Conservation (phyloP, 1,140 invertebrate genomes). For the Maconellicoccus hirsutus region DNA sequence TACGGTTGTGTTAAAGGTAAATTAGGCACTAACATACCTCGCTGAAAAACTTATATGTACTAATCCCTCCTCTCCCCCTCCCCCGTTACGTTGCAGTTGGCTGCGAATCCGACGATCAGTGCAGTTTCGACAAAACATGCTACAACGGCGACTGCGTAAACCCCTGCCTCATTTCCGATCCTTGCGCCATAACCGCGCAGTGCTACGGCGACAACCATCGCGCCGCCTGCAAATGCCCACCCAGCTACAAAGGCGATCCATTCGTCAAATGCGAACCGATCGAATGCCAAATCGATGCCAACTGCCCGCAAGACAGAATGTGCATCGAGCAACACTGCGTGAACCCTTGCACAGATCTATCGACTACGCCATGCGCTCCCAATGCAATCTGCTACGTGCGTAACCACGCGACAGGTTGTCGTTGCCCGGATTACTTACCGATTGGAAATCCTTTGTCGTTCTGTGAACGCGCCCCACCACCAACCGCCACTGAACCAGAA, state of each 20-base stretch:
- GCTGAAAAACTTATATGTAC: neutral
- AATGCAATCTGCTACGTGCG: slow-evolving; percentile 66
- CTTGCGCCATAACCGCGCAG: slow-evolving; percentile 68
- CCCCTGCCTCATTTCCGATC: slow-evolving; percentile 61
- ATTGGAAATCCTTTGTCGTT: slow-evolving; percentile 64
- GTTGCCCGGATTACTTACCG: slow-evolving; percentile 59
- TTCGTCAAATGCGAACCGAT: slow-evolving; percentile 61
- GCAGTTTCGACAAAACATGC: slow-evolving; percentile 60
- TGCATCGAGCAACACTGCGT: slow-evolving; percentile 59
- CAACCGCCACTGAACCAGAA: slow-evolving; percentile 46
- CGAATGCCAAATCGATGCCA: slow-evolving; percentile 62
- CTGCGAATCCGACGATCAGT: slow-evolving; percentile 69
- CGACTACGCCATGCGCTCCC: slow-evolving; percentile 41
- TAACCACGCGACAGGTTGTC: slow-evolving; percentile 60
- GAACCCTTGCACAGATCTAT: slow-evolving; percentile 53
- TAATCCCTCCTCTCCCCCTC: neutral
- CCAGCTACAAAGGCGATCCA: slow-evolving; percentile 61
- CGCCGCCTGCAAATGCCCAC: slow-evolving; percentile 58
- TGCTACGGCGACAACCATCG: slow-evolving; percentile 65
- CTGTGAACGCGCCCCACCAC: slow-evolving; percentile 45
- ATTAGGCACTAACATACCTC: slow-evolving; percentile 24
- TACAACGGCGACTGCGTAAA: slow-evolving; percentile 68
- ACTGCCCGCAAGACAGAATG: slow-evolving; percentile 56
- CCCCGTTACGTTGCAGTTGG: slow-evolving; percentile 49
- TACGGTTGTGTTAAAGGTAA: slow-evolving; percentile 60